Conservation (phyloP, 2,797 vertebrate genomes). For the Silurus lanzhouensis region DNA sequence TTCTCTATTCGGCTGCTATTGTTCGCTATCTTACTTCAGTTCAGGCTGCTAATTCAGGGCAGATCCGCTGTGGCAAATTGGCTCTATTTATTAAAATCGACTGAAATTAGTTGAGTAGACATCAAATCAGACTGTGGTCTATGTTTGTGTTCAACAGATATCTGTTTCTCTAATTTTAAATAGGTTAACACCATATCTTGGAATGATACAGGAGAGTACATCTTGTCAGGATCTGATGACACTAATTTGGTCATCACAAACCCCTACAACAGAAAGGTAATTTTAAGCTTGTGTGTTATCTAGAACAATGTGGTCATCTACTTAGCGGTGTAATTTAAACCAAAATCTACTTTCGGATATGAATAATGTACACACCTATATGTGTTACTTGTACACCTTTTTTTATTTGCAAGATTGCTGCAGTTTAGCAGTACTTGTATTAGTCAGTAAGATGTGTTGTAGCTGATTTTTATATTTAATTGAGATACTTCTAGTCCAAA, state of each 20-base stretch:
- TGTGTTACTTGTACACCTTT: neutral
- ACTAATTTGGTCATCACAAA: conserved; percentile 95
- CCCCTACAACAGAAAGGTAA: conserved; percentile 96
- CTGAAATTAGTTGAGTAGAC: neutral
- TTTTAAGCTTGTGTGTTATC: neutral
- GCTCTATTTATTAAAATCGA: neutral
- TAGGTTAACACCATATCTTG: conserved; percentile 99
- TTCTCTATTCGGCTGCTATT: conserved; percentile 16
- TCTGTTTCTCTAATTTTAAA: conserved; percentile 34
- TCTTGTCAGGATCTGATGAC: conserved; percentile 96
- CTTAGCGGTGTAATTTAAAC: neutral
- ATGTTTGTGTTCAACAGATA: neutral
- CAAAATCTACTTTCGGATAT: neutral
- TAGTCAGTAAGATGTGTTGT: neutral
- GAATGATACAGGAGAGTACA: conserved; percentile 98
- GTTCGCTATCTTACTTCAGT: neutral
- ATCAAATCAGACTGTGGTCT: neutral
- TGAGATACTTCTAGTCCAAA: neutral
- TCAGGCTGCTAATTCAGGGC: neutral
- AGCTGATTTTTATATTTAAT: neutral
- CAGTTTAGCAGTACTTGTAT: neutral
- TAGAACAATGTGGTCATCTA: neutral
- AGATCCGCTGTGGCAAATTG: neutral
- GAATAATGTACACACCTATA: neutral
- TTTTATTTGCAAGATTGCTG: neutral